Evolutionary conservation across 2,797 vertebrate species (phyloP), one percentile per base, ranked within the genome.

Genomic region (Saxicola maurus): DNA sequence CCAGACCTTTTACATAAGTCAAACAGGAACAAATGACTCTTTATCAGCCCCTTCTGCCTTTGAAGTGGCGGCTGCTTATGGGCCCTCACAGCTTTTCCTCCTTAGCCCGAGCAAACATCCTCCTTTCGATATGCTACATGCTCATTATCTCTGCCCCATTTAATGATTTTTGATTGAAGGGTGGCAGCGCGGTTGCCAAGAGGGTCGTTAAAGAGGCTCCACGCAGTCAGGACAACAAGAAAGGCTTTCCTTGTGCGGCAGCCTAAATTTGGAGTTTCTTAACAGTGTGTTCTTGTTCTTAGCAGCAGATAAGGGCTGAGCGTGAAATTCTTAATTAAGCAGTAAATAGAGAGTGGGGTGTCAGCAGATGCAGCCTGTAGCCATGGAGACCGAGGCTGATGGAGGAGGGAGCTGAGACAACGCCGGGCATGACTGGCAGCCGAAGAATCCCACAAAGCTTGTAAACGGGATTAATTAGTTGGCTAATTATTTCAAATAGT

Each of bases 271-370:
- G 96, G 97, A 97, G 97, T 98, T 97, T 97, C 96, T 97, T 96
- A 97, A 98, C 97, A 98, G 97, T 97, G 90, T 95, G 94, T 87
- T 94, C 97, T 98, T 98, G 98, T 98, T 97, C 97, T 97, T 96
- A 91, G 94, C 95, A 94, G 96, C 96, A 97, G 97, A 97, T 97
- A 98, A 97, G 97, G 96, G 92, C 96, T 96, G 96, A 98, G 98
- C 97, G 96, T 98, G 97, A 98, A 98, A 98, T 98, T 97, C 96
- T 98, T 97, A 98, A 98, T 98, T 98, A 98, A 97, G 97, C 98
- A 98, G 97, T 98, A 98, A 98, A 98, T 97, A 97, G 96, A 96
- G 97, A 97, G 95, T 95, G 94, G 97, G 97, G 97, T 98, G 97
- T 98, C 97, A 98, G 97, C 98, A 98, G 98, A 98, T 98, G 98